Percentiles rank a stretch among this genome's conserved stretches.
Evolutionary conservation across 1,140 invertebrate genomes (phyloP).

Genomic region (Frieseomelitta varia): DNA sequence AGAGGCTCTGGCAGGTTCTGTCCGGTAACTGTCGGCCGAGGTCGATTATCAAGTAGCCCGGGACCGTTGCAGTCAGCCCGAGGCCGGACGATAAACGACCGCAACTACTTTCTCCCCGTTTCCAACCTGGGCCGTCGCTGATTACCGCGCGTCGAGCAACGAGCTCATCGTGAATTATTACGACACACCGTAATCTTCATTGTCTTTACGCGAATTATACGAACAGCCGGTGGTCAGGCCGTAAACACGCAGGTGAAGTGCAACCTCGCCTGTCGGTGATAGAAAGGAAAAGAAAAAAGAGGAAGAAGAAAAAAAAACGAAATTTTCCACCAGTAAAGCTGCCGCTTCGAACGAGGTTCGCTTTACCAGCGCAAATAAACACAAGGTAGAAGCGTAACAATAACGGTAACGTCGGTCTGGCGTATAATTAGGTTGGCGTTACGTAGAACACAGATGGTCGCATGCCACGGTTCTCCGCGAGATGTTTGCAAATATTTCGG

Average conservation of each 20-base stretch:
- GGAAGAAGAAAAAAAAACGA: not conserved
- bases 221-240: not conserved
- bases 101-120: slow-evolving; percentile 39
- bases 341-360: not conserved
- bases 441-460: not conserved
- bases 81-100: slow-evolving; percentile 37
- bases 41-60: slow-evolving; percentile 43
- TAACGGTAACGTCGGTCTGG: not conserved
- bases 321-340: not conserved
- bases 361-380: slow-evolving; percentile 12
- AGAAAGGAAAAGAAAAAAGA: not conserved
- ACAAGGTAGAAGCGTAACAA: not conserved
- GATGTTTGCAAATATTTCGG: not conserved
- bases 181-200: slow-evolving; percentile 37
- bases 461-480: not conserved
- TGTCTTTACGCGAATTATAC: slow-evolving; percentile 39
- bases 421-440: slow-evolving; percentile 3
- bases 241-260: not conserved
- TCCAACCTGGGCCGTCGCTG: not conserved
- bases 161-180: slow-evolving; percentile 28
- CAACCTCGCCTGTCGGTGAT: slow-evolving; percentile 1
- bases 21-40: not conserved
- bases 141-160: slow-evolving; percentile 16
- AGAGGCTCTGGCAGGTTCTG: not conserved
- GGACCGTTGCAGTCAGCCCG: slow-evolving; percentile 18